Evolutionary conservation across 2,888 invertebrate species (phyloP), one percentile per base, ranked within the genome.

Genomic region (Alsophila aescularia): DNA sequence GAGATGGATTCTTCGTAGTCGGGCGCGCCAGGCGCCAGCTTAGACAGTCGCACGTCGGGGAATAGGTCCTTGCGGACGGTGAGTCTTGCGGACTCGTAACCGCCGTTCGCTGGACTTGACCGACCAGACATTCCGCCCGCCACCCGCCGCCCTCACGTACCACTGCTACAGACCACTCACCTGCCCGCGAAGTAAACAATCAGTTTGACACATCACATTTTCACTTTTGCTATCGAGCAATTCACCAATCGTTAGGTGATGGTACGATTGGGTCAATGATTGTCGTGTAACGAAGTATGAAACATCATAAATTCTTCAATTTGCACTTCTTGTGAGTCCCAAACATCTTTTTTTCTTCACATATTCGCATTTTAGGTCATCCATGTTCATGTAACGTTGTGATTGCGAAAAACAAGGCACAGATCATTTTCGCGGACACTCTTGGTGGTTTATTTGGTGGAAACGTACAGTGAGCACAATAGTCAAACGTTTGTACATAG

Each of bases 371-470:
- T 92, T 91, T 91, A 92, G 92, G 92, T 92, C 92, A 92, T 90
- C 92, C 91, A 91, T 91, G 91, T 91, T 92, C 92, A 90, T 90
- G 91, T 91, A 92, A 91, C 90, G 91, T 89, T 91, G 90, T 90
- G 91, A 90, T 90, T 90, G 90, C 91, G 90, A 91, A 91, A 90
- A 90, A 90, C 89, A 90, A 89, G 83, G 87, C 87, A 87, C 81
- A 81, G 79, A 87, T 86, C 90, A 90, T 91, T 90, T 90, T 90
- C 83, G 87, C 89, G 78, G 83, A 87, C 83, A 89, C 86, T 84
- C 80, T 77, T 80, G 82, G 80, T 85, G 78, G 78, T 82, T 79
- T 81, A 73, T 82, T 78, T 70, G 75, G 70, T 75, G 75, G 74
- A 77, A 73, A 81, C 70, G 75, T 70, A 75, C 73, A 77, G 70